A percentile compares a stretch with the other conserved stretches of the same genome.
phyloP scores from a whole-genome alignment of 2,888 invertebrate species.

The Synanthedon myopaeformis region DNA sequence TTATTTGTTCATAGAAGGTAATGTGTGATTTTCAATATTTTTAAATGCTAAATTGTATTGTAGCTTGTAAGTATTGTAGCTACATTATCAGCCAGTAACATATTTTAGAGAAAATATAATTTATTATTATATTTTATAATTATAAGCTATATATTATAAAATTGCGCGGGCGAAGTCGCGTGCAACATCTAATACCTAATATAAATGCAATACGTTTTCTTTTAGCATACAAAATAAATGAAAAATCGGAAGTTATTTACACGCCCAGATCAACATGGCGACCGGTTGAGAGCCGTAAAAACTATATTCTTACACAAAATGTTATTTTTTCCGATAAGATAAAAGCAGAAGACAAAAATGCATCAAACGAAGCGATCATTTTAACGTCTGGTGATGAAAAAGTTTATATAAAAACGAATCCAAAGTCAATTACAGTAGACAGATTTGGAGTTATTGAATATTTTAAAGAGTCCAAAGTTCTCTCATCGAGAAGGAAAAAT shows the following conservation, averaged over 20 bases:
- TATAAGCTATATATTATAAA: no score
- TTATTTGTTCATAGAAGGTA: conserved; percentile 41
- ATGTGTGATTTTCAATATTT: conserved; percentile 1
- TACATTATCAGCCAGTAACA: no score
- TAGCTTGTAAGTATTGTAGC: no score
- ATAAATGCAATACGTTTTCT: background rate
- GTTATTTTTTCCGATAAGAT: background rate
- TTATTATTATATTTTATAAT: no score
- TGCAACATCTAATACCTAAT: background rate
- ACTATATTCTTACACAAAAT: background rate
- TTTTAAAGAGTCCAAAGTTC: conserved; percentile 25
- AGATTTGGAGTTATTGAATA: conserved; percentile 35
- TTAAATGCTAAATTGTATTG: background rate
- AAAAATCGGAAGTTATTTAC: conserved; percentile 30
- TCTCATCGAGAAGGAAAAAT: conserved; percentile 34
- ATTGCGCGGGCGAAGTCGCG: no score
- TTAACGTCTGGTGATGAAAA: background rate
- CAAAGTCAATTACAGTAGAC: conserved; percentile 1
- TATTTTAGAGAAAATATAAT: no score
- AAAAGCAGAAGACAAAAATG: background rate
- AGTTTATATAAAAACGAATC: background rate
- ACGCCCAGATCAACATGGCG: conserved; percentile 28
- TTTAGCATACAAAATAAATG: conserved; percentile 45
- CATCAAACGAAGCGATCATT: background rate
- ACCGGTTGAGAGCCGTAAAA: background rate